Conservation (phyloP, 2,113 vertebrate species). For the Chlorodrepanis virens region DNA sequence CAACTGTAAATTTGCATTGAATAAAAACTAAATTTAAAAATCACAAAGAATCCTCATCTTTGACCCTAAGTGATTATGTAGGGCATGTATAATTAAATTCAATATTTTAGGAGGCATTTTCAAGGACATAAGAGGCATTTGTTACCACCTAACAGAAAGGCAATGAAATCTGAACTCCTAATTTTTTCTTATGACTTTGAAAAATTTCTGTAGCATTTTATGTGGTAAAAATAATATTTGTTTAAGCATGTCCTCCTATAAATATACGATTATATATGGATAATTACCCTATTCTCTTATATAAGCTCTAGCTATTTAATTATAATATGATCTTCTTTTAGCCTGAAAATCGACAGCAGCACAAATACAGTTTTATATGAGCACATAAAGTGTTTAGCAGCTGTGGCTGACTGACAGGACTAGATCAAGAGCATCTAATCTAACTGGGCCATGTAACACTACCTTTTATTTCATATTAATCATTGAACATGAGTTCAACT, state of each 20-base stretch:
- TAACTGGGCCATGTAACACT: background rate
- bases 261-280: background rate
- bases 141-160: background rate
- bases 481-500: background rate
- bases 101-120: background rate
- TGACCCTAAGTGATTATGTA: background rate
- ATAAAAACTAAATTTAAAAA: background rate
- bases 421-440: background rate
- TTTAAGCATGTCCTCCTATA: background rate
- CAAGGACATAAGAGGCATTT: background rate
- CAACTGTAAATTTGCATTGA: background rate
- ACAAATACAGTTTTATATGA: background rate
- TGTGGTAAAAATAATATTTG: background rate
- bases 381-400: background rate
- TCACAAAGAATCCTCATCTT: background rate
- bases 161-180: background rate
- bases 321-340: background rate
- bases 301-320: background rate
- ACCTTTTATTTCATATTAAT: conserved; percentile 26
- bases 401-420: background rate
- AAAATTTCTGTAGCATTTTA: background rate
- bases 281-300: background rate
- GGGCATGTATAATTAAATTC: background rate
- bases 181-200: background rate
- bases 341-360: background rate